Percentiles rank a stretch among this genome's conserved stretches.
Conservation (phyloP, 2,888 invertebrate species). For the Cephus pygmeus region DNA sequence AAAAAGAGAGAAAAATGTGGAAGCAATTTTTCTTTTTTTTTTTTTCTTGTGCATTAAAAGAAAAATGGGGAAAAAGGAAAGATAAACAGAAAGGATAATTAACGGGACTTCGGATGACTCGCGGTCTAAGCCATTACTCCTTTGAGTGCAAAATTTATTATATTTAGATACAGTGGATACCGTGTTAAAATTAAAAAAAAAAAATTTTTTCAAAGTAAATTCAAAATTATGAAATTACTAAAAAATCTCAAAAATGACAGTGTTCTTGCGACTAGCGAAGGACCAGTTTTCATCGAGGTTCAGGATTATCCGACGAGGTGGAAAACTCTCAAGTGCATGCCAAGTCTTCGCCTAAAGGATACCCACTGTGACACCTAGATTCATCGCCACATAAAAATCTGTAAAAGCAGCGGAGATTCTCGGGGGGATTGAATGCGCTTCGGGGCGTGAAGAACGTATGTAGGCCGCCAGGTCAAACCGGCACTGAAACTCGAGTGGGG, state of each 20-base stretch:
- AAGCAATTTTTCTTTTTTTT: background rate
- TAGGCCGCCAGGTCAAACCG: slow-evolving; percentile 46
- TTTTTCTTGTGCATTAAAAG: background rate
- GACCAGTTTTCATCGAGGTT: background rate
- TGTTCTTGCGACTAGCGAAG: fast-evolving
- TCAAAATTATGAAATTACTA: background rate
- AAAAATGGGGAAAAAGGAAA: background rate
- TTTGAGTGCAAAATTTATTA: background rate
- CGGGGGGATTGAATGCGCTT: slow-evolving; percentile 46
- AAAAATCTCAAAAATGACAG: too few relatives aligned
- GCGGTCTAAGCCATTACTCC: background rate
- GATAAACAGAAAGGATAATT: background rate
- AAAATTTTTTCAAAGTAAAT: too few relatives aligned
- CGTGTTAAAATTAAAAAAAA: too few relatives aligned
- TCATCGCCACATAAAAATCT: slow-evolving; percentile 8
- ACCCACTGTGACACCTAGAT: slow-evolving; percentile 4
- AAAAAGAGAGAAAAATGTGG: background rate
- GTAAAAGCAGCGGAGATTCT: slow-evolving; percentile 33
- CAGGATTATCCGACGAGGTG: background rate
- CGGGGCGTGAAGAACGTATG: slow-evolving; percentile 37
- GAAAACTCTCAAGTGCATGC: background rate
- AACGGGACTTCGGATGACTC: background rate
- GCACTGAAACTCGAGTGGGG: slow-evolving; percentile 28
- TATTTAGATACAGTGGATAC: too few relatives aligned
- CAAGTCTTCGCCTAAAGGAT: background rate